Evolutionary conservation across 2,797 vertebrate genomes (phyloP), one percentile per base, ranked within the genome.

Genomic region (Fundulus diaphanus): DNA sequence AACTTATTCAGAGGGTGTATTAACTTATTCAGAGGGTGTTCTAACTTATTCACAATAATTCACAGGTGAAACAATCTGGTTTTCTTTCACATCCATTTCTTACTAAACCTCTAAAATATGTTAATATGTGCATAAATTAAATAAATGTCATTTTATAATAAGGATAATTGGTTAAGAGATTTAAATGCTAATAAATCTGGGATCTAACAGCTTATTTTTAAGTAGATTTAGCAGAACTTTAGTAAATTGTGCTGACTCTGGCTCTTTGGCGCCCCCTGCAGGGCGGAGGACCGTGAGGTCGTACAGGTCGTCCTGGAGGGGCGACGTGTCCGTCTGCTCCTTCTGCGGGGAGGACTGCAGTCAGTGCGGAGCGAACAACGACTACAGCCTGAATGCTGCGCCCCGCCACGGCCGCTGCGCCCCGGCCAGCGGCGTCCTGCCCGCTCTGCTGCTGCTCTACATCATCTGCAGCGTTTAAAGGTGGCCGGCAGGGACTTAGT

Each of bases 271-370:
- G 16, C 2, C 31, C 68, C 81, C 48, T 80, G 78, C 93, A 98
- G 97, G 94, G 49, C 93, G 96, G 84, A 95, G 79, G 89, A 90
- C 93, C 0, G 87, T 86, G 80, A 94, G 91, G 87, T 94, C 77
- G 54, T 98, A 98, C 85, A 93, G 85, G 20, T 96, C 97, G 0
- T 22, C 42, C 54, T 85, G 78, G 74, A 94, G 96, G 91, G 82
- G 83, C 5, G n/a, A 84, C 20, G 9, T 92, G 81, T 88, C 94
- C 1, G 24, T 85, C 8, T 97, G 96, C 87, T 87, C 80, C 48
- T 94, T 97, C 85, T 98, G 97, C 37, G 90, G 94, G 2, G 78
- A 79, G 0, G 86, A 93, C 69, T 97, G 96, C 77, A 15, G 18
- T 1, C 75, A 61, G 66, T 97, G 97, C 72, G 29, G 66, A 7